These are phyloP conservation scores for Andrena flavipes DNA, from an alignment of 2,888 invertebrate species.

Conservation along the genomic window DNA sequence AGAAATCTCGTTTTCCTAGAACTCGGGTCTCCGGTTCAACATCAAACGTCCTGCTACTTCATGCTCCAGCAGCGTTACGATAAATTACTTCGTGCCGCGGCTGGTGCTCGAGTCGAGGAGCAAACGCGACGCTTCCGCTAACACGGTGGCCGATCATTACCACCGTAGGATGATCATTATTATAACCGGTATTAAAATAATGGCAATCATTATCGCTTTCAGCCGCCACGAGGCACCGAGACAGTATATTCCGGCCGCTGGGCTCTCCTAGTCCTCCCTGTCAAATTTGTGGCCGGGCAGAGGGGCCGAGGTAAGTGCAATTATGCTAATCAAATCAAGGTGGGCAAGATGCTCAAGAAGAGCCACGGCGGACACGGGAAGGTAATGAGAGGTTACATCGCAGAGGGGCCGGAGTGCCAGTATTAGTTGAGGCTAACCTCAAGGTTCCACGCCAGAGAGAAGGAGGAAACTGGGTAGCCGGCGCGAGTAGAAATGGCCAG, in stretches of 20 bases:
- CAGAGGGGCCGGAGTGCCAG: conserved; percentile 76
- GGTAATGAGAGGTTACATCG: conserved; percentile 80
- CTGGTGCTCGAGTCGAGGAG: conserved; percentile 32
- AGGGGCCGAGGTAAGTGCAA: conserved; percentile 77
- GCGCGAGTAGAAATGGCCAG: conserved; percentile 44
- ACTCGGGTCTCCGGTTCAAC: background rate
- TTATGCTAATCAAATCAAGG: conserved; percentile 83
- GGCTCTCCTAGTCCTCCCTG: conserved; percentile 42
- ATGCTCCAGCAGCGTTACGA: conserved; percentile 20
- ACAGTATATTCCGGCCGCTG: conserved; percentile 4
- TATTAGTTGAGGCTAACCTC: conserved; percentile 81
- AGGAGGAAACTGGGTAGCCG: conserved; percentile 34
- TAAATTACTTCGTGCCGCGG: conserved; percentile 35
- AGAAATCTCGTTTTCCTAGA: background rate
- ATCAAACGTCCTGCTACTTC: conserved; percentile 16
- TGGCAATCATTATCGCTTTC: conserved; percentile 55
- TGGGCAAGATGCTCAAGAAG: conserved; percentile 76
- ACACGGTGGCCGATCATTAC: conserved; percentile 52
- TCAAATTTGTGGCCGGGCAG: conserved; percentile 72
- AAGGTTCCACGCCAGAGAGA: conserved; percentile 72
- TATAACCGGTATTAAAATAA: conserved; percentile 55
- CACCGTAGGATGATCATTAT: conserved; percentile 32
- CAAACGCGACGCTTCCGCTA: conserved; percentile 31
- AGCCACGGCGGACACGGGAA: conserved; percentile 74
- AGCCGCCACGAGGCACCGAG: conserved; percentile 23